Conservation (phyloP, 2,888 invertebrate genomes). For the Troides helena region DNA sequence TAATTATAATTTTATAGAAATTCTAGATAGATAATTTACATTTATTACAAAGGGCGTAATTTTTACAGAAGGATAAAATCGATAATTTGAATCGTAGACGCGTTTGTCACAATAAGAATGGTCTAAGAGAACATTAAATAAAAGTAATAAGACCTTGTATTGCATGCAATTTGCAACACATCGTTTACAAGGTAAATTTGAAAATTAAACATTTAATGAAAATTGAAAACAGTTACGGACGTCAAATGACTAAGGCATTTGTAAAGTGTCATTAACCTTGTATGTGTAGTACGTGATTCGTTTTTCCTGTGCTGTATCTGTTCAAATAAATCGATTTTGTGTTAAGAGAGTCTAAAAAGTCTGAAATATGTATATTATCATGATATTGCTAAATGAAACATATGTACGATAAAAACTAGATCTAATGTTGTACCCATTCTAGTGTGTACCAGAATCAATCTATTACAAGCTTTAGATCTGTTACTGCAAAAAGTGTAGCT, state of each 20-base stretch:
- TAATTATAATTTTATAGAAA: neutral
- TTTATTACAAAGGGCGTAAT: neutral
- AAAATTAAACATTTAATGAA: constrained; percentile 18
- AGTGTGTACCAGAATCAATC: too few species aligned
- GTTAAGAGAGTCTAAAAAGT: neutral
- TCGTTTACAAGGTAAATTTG: constrained; percentile 14
- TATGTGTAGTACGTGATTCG: constrained; percentile 1
- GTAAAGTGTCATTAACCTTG: constrained; percentile 24
- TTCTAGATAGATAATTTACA: neutral
- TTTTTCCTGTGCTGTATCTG: constrained; percentile 8
- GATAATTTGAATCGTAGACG: neutral
- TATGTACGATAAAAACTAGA: too few species aligned
- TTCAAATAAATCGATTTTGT: neutral
- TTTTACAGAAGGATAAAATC: neutral
- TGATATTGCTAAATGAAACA: neutral
- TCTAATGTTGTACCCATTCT: too few species aligned
- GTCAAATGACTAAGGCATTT: constrained; percentile 13
- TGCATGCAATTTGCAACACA: constrained; percentile 1
- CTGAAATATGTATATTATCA: neutral
- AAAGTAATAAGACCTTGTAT: constrained; percentile 17
- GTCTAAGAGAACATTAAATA: neutral
- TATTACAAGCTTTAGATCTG: too few species aligned
- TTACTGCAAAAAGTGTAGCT: too few species aligned
- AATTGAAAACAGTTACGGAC: constrained; percentile 12
- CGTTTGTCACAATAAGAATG: neutral